These are phyloP conservation scores for Hetaerina titia DNA, from an alignment of 2,888 invertebrate species.

Conservation along the genomic window DNA sequence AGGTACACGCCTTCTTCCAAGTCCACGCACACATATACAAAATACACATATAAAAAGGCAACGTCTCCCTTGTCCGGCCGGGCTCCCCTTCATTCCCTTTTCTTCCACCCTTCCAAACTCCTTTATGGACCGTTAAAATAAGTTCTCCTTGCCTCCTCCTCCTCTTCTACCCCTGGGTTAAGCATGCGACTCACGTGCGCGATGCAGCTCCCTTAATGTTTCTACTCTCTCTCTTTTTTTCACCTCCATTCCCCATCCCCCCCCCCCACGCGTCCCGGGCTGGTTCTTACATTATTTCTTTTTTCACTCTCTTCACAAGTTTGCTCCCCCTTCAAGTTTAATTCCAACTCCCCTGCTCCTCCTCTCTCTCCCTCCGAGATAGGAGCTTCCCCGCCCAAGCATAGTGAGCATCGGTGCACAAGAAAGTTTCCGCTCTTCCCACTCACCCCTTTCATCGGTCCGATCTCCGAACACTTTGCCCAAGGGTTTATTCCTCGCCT, in stretches of 20 bases:
- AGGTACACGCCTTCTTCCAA: neutral
- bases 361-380: neutral
- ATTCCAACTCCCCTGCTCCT: neutral
- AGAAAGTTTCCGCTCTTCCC: neutral
- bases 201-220: neutral
- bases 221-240: neutral
- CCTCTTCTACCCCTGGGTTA: neutral
- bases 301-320: neutral
- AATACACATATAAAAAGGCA: neutral
- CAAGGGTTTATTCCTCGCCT: neutral
- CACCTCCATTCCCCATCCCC: neutral
- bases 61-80: neutral
- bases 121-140: neutral
- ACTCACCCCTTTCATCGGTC: neutral
- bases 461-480: neutral
- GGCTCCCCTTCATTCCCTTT: neutral
- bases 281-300: neutral
- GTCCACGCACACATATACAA: neutral
- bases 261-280: neutral
- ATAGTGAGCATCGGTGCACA: neutral
- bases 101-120: constrained; percentile 9
- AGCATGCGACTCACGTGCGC: neutral
- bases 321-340: neutral
- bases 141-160: neutral
- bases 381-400: neutral